Conservation (phyloP, 1,140 invertebrate species). For the Sinonovacula constricta region DNA sequence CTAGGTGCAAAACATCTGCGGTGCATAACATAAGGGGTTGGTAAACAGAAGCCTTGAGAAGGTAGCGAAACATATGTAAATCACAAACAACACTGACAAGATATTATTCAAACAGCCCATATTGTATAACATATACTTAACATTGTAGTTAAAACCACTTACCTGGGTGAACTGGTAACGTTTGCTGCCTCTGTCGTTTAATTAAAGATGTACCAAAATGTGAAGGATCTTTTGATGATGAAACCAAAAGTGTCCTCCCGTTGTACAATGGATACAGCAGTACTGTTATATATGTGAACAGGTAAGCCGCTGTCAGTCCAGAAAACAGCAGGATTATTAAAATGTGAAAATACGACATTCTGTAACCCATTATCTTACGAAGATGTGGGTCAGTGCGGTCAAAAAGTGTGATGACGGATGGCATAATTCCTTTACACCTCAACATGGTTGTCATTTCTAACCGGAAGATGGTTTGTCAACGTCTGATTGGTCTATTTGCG, state of each 20-base stretch:
- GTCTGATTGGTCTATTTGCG: constrained; percentile 51
- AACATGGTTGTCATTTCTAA: constrained; percentile 35
- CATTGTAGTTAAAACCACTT: neutral
- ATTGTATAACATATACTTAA: neutral
- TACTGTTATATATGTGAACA: constrained; percentile 52
- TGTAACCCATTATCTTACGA: constrained; percentile 3
- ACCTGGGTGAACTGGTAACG: constrained; percentile 56
- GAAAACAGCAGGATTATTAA: constrained; percentile 54
- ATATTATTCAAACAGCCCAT: too few relatives aligned
- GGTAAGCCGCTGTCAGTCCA: constrained; percentile 58
- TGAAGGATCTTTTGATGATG: constrained; percentile 24
- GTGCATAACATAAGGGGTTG: too few relatives aligned
- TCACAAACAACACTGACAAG: too few relatives aligned
- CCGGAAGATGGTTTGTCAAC: constrained; percentile 55
- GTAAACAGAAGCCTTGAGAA: too few relatives aligned
- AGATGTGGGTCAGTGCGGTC: neutral
- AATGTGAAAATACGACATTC: constrained; percentile 52
- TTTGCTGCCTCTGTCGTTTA: constrained; percentile 54
- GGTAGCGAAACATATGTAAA: too few relatives aligned
- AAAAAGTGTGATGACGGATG: constrained; percentile 3
- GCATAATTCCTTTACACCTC: constrained; percentile 1
- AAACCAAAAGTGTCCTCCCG: constrained; percentile 34
- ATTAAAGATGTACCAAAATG: constrained; percentile 61
- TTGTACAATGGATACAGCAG: too few relatives aligned
- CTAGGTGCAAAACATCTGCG: too few relatives aligned